Percentiles rank a stretch among this genome's conserved stretches.
Conservation (phyloP, 2,797 vertebrate genomes). For the Nyctalus aviator region DNA sequence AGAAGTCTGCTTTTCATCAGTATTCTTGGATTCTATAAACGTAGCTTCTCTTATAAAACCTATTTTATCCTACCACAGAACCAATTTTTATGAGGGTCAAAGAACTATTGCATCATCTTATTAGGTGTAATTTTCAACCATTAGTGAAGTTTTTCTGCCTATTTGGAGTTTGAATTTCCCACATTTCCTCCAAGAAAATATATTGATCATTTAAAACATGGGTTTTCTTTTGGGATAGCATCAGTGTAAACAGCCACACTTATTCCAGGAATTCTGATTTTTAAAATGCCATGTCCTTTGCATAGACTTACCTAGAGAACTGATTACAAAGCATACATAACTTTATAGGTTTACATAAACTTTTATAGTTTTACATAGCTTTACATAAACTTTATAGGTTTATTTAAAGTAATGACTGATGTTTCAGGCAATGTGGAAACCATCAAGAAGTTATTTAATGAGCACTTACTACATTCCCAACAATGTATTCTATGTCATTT, state of each 20-base stretch:
- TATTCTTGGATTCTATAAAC: slow-evolving; percentile 47
- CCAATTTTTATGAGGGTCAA: not conserved
- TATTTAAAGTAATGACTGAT: slow-evolving; percentile 26
- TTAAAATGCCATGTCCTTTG: not conserved
- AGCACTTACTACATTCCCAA: not conserved
- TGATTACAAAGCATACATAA: not conserved
- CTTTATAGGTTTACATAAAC: slow-evolving; percentile 22
- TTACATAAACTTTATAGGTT: slow-evolving; percentile 8
- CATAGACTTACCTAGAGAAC: not conserved
- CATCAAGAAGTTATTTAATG: not conserved
- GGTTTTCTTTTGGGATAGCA: not conserved
- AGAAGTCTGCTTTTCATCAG: slow-evolving; percentile 60
- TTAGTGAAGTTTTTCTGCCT: not conserved
- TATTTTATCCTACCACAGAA: slow-evolving; percentile 50
- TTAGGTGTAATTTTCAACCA: slow-evolving; percentile 37
- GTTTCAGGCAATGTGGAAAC: slow-evolving; percentile 27
- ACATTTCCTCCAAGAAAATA: slow-evolving; percentile 52
- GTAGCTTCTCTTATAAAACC: slow-evolving; percentile 44
- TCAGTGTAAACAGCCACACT: not conserved
- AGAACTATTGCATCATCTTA: not conserved
- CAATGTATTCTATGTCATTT: not conserved
- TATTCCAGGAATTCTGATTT: slow-evolving; percentile 38
- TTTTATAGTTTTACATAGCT: too few relatives aligned
- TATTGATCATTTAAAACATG: not conserved
- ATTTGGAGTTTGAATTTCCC: slow-evolving; percentile 21